Evolutionary conservation across 2,113 vertebrate species (phyloP), one percentile per base, ranked within the genome.

Genomic region (Panurus biarmicus): DNA sequence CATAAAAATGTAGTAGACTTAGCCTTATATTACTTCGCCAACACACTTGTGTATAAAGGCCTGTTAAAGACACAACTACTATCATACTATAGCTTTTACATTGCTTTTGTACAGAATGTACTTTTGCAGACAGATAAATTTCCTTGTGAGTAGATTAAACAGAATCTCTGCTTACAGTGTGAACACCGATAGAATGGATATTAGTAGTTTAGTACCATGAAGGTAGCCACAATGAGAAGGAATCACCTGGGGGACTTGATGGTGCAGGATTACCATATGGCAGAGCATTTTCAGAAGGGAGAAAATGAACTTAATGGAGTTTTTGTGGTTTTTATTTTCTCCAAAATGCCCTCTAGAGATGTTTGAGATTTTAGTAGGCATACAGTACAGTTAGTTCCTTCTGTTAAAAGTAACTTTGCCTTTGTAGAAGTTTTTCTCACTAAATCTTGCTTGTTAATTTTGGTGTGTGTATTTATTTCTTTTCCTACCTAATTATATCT

Each of bases 401-500:
- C 77, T 89, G 44, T 61, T 94, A 79, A 95, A 96, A 97, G 82
- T 81, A 89, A 87, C 62, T 90, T 85, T 93, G 26, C 31, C 66
- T 73, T 86, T 21, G 9, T 82, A 58, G 91, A 94, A 90, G 28
- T 91, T 78, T 89, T 71, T 76, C 71, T 87, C 54, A 67, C 90
- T 95, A 76, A 90, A 36, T 29, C 35, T 79, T 94, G 77, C 69
- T 90, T 85, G 44, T 79, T 87, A 85, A 87, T 87, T 74, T 96
- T 85, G 50, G 17, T 94, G 94, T 67, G 70, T 80, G 28, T 86
- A 47, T 79, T 93, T 78, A 85, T 61, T 57, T 95, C 64, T 92
- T 96, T 96, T 70, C 90, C 87, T 93, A 93, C 11, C 17, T 94
- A 96, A 93, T 97, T 77, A 93, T 47, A 93, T 96, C 89, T 91